Conservation (phyloP, 1,140 invertebrate genomes). For the Drosophila dunni region DNA sequence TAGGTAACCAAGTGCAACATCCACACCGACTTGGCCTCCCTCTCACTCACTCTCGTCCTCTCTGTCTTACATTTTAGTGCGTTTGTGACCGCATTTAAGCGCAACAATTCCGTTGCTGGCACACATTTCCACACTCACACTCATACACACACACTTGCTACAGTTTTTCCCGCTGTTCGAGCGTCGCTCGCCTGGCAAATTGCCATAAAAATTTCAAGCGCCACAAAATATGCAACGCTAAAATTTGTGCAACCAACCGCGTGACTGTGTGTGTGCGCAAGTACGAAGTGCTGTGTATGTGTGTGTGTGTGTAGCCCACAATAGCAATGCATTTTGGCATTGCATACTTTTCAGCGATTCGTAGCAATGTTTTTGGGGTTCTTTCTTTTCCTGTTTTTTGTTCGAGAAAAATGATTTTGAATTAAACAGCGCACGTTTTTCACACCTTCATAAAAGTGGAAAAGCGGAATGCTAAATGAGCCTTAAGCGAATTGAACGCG, state of each 20-base stretch:
- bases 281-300: neutral
- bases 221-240: constrained; percentile 77
- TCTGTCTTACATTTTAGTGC: constrained; percentile 43
- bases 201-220: constrained; percentile 78
- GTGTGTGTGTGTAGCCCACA: constrained; percentile 30
- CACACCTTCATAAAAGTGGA: constrained; percentile 54
- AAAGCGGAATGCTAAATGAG: constrained; percentile 12
- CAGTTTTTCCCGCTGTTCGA: constrained; percentile 47
- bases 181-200: constrained; percentile 71
- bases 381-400: constrained; percentile 27
- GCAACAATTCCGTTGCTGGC: constrained; percentile 39
- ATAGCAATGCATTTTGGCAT: constrained; percentile 64
- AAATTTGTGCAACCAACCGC: constrained; percentile 64
- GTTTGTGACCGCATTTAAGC: constrained; percentile 52
- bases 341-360: constrained; percentile 40
- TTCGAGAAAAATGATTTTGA: constrained; percentile 42
- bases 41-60: neutral
- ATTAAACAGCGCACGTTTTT: constrained; percentile 71
- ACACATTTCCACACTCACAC: constrained; percentile 14
- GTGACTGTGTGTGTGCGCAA: constrained; percentile 9
- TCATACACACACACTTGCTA: constrained; percentile 7
- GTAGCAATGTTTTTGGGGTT: constrained; percentile 20
- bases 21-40: neutral
- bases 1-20: constrained; percentile 52
- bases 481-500: constrained; percentile 43